phyloP scores from a whole-genome alignment of 1,140 invertebrate species.

The Drosophila saltans region DNA sequence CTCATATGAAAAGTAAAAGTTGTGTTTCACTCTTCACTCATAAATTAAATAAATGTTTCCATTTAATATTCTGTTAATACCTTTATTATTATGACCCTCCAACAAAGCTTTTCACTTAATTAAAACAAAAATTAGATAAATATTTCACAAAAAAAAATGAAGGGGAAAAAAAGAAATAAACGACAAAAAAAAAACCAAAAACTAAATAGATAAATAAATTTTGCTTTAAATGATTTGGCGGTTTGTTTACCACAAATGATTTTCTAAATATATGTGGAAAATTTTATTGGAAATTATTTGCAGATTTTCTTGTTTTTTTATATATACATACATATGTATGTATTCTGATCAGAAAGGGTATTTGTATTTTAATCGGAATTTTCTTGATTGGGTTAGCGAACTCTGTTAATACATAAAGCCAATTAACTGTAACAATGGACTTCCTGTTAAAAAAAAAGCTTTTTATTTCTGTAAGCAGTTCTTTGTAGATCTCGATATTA shows the following conservation, averaged over 20 bases:
- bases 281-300: conserved; percentile 66
- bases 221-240: conserved; percentile 28
- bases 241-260: conserved; percentile 15
- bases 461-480: too few relatives aligned
- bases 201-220: conserved; percentile 34
- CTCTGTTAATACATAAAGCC: too few relatives aligned
- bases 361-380: neutral
- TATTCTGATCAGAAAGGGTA: neutral
- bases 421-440: too few relatives aligned
- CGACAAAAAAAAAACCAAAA: neutral
- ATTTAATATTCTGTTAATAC: conserved; percentile 70
- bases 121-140: conserved; percentile 13
- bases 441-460: too few relatives aligned
- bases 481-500: too few relatives aligned
- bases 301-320: conserved; percentile 24
- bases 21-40: conserved; percentile 62
- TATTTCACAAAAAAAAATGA: conserved; percentile 18
- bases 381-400: too few relatives aligned
- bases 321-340: too few relatives aligned
- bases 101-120: conserved; percentile 50
- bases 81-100: conserved; percentile 45
- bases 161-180: conserved; percentile 6
- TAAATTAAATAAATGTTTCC: conserved; percentile 49
- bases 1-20: conserved; percentile 68
- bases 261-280: conserved; percentile 31